These are phyloP conservation scores for Urocynchramus pylzowi DNA, from an alignment of 2,113 vertebrate species.

Conservation along the genomic window DNA sequence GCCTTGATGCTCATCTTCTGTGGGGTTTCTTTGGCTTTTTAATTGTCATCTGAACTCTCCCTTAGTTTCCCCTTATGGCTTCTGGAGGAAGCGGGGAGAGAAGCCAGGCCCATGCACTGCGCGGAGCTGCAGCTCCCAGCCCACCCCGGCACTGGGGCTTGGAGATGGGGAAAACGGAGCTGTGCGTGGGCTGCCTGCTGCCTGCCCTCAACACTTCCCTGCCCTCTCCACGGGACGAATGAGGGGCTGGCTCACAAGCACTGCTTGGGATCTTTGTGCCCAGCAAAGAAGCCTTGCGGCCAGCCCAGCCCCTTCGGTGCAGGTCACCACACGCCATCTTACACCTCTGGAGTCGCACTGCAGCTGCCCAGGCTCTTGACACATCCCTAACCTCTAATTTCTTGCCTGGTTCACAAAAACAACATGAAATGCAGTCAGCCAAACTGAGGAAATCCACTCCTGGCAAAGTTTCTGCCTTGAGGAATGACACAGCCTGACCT, in stretches of 20 bases:
- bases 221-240: not conserved
- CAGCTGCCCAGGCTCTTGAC: not conserved
- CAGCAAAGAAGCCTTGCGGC: not conserved
- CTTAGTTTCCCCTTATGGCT: not conserved
- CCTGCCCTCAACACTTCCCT: not conserved
- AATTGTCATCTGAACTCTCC: slow-evolving; percentile 3
- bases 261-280: not conserved
- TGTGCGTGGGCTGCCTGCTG: not conserved
- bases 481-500: not conserved
- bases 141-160: not conserved
- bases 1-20: slow-evolving; percentile 55
- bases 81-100: not conserved
- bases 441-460: not conserved
- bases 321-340: not conserved
- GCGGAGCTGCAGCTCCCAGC: not conserved
- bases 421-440: not conserved
- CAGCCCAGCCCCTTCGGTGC: not conserved
- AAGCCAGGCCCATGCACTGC: not conserved
- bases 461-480: not conserved
- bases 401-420: not conserved
- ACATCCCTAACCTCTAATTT: not conserved
- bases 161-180: accelerated
- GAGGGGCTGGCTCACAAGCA: not conserved
- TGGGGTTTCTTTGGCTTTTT: not conserved
- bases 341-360: not conserved